Base-by-base conservation (phyloP, 2,113 vertebrate species). In the Laticauda laticaudata region DNA sequence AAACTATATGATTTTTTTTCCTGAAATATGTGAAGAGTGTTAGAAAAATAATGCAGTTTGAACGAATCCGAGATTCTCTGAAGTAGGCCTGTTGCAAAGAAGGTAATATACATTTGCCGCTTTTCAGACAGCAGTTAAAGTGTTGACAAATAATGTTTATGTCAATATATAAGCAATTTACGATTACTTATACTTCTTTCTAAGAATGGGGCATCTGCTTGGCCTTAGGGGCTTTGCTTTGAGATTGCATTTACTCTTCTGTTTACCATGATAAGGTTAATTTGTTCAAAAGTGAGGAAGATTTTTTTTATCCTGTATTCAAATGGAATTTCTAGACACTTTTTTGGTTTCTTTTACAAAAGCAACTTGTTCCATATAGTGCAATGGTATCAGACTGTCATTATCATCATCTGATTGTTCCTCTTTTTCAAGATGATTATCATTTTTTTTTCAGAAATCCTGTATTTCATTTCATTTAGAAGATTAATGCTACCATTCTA, bases 331-430 rank as follows among this genome's bases (percentile, higher is more conserved):
- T 90, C 45, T 88, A 94, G 55, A 85, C 48, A 93, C 92, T 95
- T 61, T 94, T 94, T 93, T 93, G 93, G 93, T 91, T 94, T 94
- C 64, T 85, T 39, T 96, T 95, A 96, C 4, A 94, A 96, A 96
- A 97, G 95, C 93, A 94, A 96, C 91, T 94, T 87, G 94, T 92
- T 94, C 94, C 94, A 95, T 81, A 86, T 45, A 81, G n/a, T 89
- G 86, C 69, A 86, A 61, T 48, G 91, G 93, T 94, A 69, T 91
- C 90, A 91, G 95, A 94, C 1, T 92, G 94, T 94, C 90, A 34
- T 45, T 45, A 85, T 92, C 75, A 91, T 45, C 45, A 89, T 34
- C 75, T 59, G 55, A 88, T 56, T 94, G 92, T 94, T 96, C 95
- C 34, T 89, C 34, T 23, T 26, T 0, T 43, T 92, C 94, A 69